phyloP scores from a whole-genome alignment of 2,797 vertebrate genomes.

The Phoxinus dragarum region DNA sequence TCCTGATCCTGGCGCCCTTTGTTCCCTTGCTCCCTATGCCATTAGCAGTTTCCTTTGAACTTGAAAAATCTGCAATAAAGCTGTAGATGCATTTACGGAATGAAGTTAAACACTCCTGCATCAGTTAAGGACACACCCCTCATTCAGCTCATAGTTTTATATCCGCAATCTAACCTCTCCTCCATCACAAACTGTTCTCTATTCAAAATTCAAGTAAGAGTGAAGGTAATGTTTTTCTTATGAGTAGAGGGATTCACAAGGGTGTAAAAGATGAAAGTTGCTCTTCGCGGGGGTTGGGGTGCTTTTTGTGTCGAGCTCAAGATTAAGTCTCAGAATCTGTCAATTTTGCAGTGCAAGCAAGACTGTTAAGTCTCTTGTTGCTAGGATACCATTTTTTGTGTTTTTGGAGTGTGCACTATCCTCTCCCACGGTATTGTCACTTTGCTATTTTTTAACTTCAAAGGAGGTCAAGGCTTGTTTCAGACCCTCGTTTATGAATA shows the following conservation, averaged over 20 bases:
- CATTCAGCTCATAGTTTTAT: background rate
- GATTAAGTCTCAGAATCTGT: slow-evolving; percentile 64
- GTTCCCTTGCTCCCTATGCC: background rate
- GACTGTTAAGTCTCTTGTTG: slow-evolving; percentile 72
- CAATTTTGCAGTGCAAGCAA: slow-evolving; percentile 70
- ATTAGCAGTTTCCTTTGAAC: background rate
- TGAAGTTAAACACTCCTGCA: background rate
- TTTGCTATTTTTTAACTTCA: slow-evolving; percentile 57
- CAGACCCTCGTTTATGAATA: background rate
- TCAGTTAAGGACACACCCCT: background rate
- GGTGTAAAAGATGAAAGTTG: slow-evolving; percentile 41
- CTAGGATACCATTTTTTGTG: slow-evolving; percentile 75
- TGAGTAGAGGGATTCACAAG: background rate
- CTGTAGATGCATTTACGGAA: slow-evolving; percentile 5
- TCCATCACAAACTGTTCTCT: background rate
- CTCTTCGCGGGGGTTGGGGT: slow-evolving; percentile 42
- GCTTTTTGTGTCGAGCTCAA: slow-evolving; percentile 50
- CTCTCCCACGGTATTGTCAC: slow-evolving; percentile 49
- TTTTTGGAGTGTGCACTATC: slow-evolving; percentile 66
- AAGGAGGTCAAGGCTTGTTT: slow-evolving; percentile 62
- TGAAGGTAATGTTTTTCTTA: background rate
- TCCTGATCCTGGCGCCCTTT: background rate
- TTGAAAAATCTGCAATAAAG: slow-evolving; percentile 28
- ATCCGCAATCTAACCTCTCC: background rate
- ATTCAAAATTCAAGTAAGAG: background rate